Evolutionary conservation across 2,797 vertebrate species (phyloP), one percentile per base, ranked within the genome.

Genomic region (Danio kyathit): DNA sequence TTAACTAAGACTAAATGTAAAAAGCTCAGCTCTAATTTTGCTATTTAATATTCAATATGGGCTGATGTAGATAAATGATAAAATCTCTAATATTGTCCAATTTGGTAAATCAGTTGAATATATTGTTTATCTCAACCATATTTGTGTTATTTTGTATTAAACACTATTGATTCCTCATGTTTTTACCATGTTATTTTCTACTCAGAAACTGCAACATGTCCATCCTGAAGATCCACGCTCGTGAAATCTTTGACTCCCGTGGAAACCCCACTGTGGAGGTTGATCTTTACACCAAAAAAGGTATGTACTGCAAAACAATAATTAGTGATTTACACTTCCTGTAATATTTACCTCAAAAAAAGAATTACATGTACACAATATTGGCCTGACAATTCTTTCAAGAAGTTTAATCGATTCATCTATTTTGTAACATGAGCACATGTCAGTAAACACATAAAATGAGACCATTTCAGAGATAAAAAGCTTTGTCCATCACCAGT

Each of bases 231-330:
- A 89, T 99, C 83, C 89, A 92, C 0, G 96, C 97, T 85, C 96
- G 97, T 79, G 96, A 99, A 91, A 99, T 99, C 91, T 96, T 99
- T 6, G 98, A 99, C 94, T 99, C 98, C n/a, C 97, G 97, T 94
- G 98, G 97, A 38, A 99, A 99, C 84, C 98, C 98, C 94, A 99
- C 98, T 0, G 97, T 99, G 71, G 98, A 99, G 86, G 98, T 99
- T 6, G 98, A 99, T 77, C 95, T 99, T 10, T 96, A 77, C 86
- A 99, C 98, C 59, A 88, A 91, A 72, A 99, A 98, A 96, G 98
- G 98, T 99, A 93, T 16, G 90, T 40, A 11, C n/a, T 65, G 19
- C 7, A n/a, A 19, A 51, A 21, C n/a, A 19, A 29, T 1, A 1
- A 29, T 29, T 29, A 3, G 3, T 29, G 29, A 1, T 29, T n/a